A percentile compares a stretch with the other conserved stretches of the same genome.
phyloP scores from a whole-genome alignment of 2,888 invertebrate species.

The Ommatoiulus sabulosus region DNA sequence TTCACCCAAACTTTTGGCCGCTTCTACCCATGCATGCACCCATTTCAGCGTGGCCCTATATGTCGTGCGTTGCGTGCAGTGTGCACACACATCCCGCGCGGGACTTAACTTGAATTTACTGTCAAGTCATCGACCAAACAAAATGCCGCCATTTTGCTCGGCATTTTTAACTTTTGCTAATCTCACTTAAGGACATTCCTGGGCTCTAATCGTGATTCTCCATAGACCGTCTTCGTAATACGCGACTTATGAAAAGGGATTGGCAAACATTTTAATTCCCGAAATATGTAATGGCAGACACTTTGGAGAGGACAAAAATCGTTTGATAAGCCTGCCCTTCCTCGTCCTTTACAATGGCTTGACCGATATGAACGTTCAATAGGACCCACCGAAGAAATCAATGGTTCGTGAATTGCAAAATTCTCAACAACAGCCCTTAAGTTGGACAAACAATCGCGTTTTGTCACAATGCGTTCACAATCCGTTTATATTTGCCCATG shows the following conservation, averaged over 20 bases:
- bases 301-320: neutral
- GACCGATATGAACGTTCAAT: constrained; percentile 24
- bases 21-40: neutral
- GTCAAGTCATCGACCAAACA: constrained; percentile 40
- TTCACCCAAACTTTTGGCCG: neutral
- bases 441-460: constrained; percentile 11
- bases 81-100: neutral
- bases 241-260: neutral
- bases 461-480: neutral
- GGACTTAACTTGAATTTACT: constrained; percentile 1
- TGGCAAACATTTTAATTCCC: constrained; percentile 26
- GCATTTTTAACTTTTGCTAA: constrained; percentile 38
- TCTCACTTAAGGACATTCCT: constrained; percentile 43
- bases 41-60: neutral
- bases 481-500: too few relatives aligned
- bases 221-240: neutral
- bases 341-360: neutral
- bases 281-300: neutral
- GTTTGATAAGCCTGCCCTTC: constrained; percentile 13
- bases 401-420: constrained; percentile 8
- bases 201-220: neutral
- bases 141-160: neutral
- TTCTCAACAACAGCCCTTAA: neutral
- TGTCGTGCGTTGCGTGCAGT: neutral
- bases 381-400: neutral